Percentiles rank a stretch among this genome's conserved stretches.
These are phyloP conservation scores for Chymomyza costata DNA, from an alignment of 1,140 invertebrate genomes.

Conservation along the genomic window DNA sequence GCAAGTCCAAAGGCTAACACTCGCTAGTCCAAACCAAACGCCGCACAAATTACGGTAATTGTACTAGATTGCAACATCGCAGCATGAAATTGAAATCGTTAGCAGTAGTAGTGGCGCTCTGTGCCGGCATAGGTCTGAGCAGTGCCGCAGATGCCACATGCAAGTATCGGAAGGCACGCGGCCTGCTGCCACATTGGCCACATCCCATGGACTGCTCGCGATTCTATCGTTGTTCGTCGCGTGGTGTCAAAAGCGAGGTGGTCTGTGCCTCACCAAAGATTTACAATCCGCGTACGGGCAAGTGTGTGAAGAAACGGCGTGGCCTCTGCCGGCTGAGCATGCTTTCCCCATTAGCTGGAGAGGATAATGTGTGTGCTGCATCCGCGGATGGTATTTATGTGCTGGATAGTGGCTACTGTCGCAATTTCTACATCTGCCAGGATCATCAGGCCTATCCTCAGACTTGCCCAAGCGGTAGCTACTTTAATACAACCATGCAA, in stretches of 20 bases:
- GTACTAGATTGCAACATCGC: not conserved
- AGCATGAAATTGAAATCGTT: not conserved
- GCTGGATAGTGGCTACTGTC: slow-evolving; percentile 9
- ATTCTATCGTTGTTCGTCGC: slow-evolving; percentile 29
- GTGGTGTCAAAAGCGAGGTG: slow-evolving; percentile 16
- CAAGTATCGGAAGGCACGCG: slow-evolving; percentile 19
- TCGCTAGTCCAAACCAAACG: not conserved
- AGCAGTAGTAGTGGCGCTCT: not conserved
- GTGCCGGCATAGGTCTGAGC: not conserved
- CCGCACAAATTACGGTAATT: not conserved
- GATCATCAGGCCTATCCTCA: slow-evolving; percentile 17
- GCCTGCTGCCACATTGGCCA: slow-evolving; percentile 21
- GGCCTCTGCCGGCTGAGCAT: slow-evolving; percentile 13
- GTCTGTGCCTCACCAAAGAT: slow-evolving; percentile 11
- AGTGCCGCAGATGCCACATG: slow-evolving; percentile 19
- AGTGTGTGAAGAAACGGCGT: slow-evolving; percentile 2
- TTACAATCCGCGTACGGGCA: slow-evolving; percentile 19
- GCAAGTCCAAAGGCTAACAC: not conserved
- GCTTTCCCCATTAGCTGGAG: slow-evolving; percentile 7
- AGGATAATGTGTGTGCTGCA: slow-evolving; percentile 14
- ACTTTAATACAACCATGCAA: slow-evolving; percentile 5
- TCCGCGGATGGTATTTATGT: slow-evolving; percentile 13
- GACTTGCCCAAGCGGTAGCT: slow-evolving; percentile 12
- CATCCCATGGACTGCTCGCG: slow-evolving; percentile 23
- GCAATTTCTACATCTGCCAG: slow-evolving; percentile 19